Base-by-base conservation (phyloP, 2,888 invertebrate species). In the Limnephilus auricula region DNA sequence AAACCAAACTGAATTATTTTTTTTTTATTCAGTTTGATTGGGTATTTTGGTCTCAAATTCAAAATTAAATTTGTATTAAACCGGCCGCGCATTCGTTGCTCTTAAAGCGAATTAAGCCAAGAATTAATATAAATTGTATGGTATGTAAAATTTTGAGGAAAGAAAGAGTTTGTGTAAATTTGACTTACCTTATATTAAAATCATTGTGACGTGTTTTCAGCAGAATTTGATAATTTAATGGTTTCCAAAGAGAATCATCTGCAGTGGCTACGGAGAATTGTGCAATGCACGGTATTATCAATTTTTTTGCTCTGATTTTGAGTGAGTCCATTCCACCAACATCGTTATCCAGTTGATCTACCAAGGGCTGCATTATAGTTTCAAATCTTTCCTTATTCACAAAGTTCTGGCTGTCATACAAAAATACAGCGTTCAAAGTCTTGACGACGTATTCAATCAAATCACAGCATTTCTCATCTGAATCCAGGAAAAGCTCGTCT, bases 181-280 rank as follows among this genome's bases (percentile, higher is more conserved):
- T 18, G 18, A 45, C 50, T 90, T 92, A 96, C 96, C 96, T 96
- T 93, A 98, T 98, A 94, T 97, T 96, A 0, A 98, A 96, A 92
- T 97, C 97, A 93, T 97, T 96, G 94, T 98, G 97, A 92, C 98
- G 96, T 0, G 98, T 98, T 95, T 99, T 99, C 93, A 99, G 95
- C 90, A 99, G 95, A 93, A 99, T 97, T 94, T 99, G 98, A 94
- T 99, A 98, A 94, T 99, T 98, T 92, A 99, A 95, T 93, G 98
- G 97, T 94, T 99, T 99, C 98, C 99, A 99, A 45, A 98, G 95
- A 0, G 98, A 97, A 94, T 99, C 99, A 94, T 98, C 99, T 2
- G 97, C 97, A 1, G 97, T 97, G 0, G 98, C 98, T 18, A 97
- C 97, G 0, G 98, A 98, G 94, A 99, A 97, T 94, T 98, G 97